Evolutionary conservation across 2,888 invertebrate genomes (phyloP), one percentile per base, ranked within the genome.

Genomic region (Cryptocephalus moraei): DNA sequence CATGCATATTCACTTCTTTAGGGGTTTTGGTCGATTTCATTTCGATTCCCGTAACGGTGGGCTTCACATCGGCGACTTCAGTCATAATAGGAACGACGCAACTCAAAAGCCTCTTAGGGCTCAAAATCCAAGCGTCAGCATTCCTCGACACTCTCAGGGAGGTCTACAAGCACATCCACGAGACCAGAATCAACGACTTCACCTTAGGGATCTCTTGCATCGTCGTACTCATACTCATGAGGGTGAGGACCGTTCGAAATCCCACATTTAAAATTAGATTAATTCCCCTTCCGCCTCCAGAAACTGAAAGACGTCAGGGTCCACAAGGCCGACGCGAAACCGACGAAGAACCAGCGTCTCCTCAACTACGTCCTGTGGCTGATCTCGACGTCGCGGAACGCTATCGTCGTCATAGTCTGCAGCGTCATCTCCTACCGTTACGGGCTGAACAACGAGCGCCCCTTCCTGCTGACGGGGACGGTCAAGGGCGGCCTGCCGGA

Each of bases 11-110:
- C 36, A n/a, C 6, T 12, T 89, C 47, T 73, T 91, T 72, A 90
- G 90, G 90, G 56, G 89, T 91, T 41, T 73, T 92, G 44, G 85
- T 91, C 54, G 91, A 91, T 67, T 90, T 92, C 63, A 91, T 92
- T 63, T 91, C 91, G 1, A 80, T 90, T 54, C 91, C 92, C 1
- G 90, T 91, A 8, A 90, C 89, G 0, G 87, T 89, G 10, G 90
- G 89, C 0, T 93, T 92, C 65, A 91, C 92, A 1, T 91, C 91
- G 8, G 92, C 91, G 0, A 91, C 91, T 0, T 91, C 92, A 33
- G 84, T 93, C 38, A 91, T 91, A 52, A 92, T 92, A 49, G 88
- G 86, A 4, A 82, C 84, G 11, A 90, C 91, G 0, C 92, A 92
- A 67, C 69, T 91, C 1, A 91, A 90, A 64, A 78, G 80, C 40